Percentiles rank a stretch among this genome's conserved stretches.
Conservation (phyloP, 2,113 vertebrate genomes). For the Nyctibius bracteatus region DNA sequence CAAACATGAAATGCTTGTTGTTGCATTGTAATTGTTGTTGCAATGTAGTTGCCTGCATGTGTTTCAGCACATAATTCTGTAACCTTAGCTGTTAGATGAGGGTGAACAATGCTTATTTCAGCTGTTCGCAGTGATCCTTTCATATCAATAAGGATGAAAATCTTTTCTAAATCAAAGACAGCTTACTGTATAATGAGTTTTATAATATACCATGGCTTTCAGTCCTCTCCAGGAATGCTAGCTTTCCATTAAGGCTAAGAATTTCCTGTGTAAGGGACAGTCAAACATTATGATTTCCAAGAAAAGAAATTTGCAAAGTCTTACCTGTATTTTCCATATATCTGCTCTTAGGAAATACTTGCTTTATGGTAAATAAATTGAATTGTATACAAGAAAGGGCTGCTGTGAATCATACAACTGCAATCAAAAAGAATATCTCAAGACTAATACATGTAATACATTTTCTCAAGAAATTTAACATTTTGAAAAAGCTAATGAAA, state of each 20-base stretch:
- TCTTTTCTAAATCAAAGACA: not conserved
- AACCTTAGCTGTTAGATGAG: not conserved
- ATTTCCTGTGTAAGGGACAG: not conserved
- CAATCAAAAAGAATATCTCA: not conserved
- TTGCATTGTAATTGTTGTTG: too few species aligned
- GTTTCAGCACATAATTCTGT: not conserved
- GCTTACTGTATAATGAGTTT: not conserved
- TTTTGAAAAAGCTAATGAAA: not conserved
- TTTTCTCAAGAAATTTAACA: not conserved
- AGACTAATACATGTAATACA: not conserved
- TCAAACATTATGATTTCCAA: not conserved
- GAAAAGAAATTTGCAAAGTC: not conserved
- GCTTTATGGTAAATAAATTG: not conserved
- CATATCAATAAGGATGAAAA: not conserved
- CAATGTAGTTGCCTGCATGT: not conserved
- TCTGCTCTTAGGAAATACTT: not conserved
- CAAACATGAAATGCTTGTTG: not conserved
- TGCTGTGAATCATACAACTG: not conserved
- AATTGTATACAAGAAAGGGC: not conserved
- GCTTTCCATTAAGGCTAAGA: not conserved
- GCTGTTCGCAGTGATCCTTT: constrained; percentile 25
- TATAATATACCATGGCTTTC: not conserved
- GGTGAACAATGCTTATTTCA: constrained; percentile 3
- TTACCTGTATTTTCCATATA: not conserved
- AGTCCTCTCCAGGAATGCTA: not conserved